Evolutionary conservation across 2,113 vertebrate genomes (phyloP), one percentile per base, ranked within the genome.

Genomic region (Peromyscus maniculatus): DNA sequence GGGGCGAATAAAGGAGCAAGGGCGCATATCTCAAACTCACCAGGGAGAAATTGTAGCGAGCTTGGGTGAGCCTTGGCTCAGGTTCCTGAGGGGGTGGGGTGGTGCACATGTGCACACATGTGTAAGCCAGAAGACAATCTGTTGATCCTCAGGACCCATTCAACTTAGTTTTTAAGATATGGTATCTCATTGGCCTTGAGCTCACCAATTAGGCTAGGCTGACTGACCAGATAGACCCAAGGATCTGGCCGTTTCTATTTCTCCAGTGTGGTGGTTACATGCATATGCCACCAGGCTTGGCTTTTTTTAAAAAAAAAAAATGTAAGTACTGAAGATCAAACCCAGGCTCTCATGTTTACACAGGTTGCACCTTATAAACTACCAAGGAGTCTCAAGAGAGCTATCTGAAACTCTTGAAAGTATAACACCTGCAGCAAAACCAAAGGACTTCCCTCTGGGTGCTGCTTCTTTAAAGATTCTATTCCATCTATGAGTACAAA

Each of bases 61-160:
- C 46, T 69, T 78, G 19, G 17, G 6, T 69, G 36, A 64, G 7
- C 5, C 7, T 52, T 78, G 22, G 33, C 43, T 84, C 39, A 49
- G 62, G 39, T 31, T 31, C 55, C 78, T 36, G 8, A 36, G 28
- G 19, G 8, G 8, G 7, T 75, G 22, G 10, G 9, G 39, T 39
- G 22, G n/a, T 24, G 11, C 6, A 0, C 1, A 5, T 6, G 28
- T 4, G 16, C 15, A 15, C 46, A 33, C 28, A 28, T 17, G 62
- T 67, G 17, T 19, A 46, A 46, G 62, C 9, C n/a, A 33, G 39
- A 67, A 46, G 57, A 21, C 49, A 80, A 55, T 7, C 17, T 33
- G 19, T 55, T 80, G 78, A 39, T 46, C 28, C 16, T 67, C 62
- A 87, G 28, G 16, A 67, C 16, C 8, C 62, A 87, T 67, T 67